A percentile compares a stretch with the other conserved stretches of the same genome.
These are phyloP conservation scores for Pelobates cultripes DNA, from an alignment of 2,797 vertebrate species.

Conservation along the genomic window DNA sequence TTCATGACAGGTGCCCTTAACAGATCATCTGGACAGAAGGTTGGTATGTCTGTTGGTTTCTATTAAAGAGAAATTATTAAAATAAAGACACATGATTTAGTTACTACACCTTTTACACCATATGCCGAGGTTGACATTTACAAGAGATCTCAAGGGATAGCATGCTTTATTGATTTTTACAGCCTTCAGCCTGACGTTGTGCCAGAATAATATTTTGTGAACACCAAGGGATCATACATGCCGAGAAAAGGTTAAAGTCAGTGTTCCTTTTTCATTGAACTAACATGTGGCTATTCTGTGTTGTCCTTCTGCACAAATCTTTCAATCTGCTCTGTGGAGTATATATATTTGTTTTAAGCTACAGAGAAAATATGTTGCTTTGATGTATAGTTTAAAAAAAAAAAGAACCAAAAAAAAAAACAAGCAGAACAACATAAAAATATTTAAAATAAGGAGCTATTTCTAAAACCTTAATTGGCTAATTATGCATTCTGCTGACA, in stretches of 20 bases:
- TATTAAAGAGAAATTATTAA: slow-evolving; percentile 51
- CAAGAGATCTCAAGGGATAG: background rate
- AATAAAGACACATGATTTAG: background rate
- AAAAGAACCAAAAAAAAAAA: too few relatives aligned
- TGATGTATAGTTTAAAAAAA: background rate
- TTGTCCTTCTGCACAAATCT: background rate
- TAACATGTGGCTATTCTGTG: background rate
- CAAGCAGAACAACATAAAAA: too few relatives aligned
- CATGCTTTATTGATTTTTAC: background rate
- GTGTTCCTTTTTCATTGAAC: background rate
- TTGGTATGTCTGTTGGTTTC: background rate
- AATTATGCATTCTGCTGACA: too few relatives aligned
- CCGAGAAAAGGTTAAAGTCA: background rate
- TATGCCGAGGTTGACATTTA: background rate
- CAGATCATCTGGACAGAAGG: background rate
- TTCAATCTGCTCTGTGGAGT: background rate
- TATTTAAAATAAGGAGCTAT: too few relatives aligned
- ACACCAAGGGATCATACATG: background rate
- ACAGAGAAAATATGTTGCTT: background rate
- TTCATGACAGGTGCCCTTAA: too few relatives aligned
- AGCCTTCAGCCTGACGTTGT: background rate
- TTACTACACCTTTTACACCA: background rate
- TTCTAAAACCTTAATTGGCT: too few relatives aligned
- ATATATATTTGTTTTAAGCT: background rate
- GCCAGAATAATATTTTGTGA: slow-evolving; percentile 1